These are phyloP conservation scores for Heloderma charlesbogerti DNA, from an alignment of 2,113 vertebrate genomes.

Conservation along the genomic window DNA sequence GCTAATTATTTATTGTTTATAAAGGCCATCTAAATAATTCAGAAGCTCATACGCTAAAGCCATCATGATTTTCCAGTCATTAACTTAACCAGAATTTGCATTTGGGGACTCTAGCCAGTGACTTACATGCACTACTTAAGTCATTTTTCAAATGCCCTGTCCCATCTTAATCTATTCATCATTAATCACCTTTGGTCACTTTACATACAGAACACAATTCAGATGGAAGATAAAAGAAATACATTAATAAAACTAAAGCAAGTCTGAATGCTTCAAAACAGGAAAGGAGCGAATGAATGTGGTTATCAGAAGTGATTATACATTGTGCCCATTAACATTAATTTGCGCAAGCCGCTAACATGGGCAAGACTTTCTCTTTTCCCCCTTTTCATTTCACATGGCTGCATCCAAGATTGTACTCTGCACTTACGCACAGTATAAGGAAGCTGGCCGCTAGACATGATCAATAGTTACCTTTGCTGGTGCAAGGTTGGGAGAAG, in stretches of 20 bases:
- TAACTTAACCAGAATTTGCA: slow-evolving; percentile 85
- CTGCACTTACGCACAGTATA: not conserved
- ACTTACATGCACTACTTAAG: slow-evolving; percentile 83
- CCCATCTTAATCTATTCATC: slow-evolving; percentile 85
- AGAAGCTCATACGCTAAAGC: slow-evolving; percentile 70
- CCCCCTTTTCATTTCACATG: not conserved
- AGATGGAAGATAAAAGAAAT: slow-evolving; percentile 86
- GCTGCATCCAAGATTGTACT: not conserved
- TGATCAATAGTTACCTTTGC: not conserved
- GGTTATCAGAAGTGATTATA: slow-evolving; percentile 73
- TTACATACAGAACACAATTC: slow-evolving; percentile 85
- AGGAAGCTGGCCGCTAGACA: not conserved
- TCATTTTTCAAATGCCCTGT: slow-evolving; percentile 87
- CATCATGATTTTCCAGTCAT: slow-evolving; percentile 84
- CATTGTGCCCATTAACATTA: slow-evolving; percentile 47
- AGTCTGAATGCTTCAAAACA: slow-evolving; percentile 77
- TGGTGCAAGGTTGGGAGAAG: not conserved
- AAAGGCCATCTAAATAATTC: slow-evolving; percentile 78
- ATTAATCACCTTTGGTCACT: slow-evolving; percentile 87
- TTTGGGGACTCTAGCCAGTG: slow-evolving; percentile 85
- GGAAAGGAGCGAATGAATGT: slow-evolving; percentile 66
- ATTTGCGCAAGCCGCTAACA: slow-evolving; percentile 41
- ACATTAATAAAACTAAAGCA: slow-evolving; percentile 82
- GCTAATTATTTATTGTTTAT: slow-evolving; percentile 85
- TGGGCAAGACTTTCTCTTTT: slow-evolving; percentile 22